A percentile compares a stretch with the other conserved stretches of the same genome.
Conservation (phyloP, 2,888 invertebrate species). For the Phanerotoma sp. region DNA sequence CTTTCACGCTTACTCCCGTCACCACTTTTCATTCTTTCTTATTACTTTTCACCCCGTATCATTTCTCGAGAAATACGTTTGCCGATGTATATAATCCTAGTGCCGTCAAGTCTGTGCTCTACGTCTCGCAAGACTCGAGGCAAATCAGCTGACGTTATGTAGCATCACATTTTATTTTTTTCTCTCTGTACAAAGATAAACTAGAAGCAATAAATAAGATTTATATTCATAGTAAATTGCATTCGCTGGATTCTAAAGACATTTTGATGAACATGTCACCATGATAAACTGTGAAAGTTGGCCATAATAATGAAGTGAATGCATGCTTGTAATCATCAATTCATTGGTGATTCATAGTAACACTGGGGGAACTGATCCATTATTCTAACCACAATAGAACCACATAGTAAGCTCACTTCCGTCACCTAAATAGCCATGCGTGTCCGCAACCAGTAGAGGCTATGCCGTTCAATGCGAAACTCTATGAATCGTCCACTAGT, state of each 20-base stretch:
- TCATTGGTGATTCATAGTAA: background rate
- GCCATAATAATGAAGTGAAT: background rate
- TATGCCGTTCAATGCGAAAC: background rate
- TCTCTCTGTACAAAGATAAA: too few species aligned
- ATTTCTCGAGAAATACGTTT: constrained; percentile 1
- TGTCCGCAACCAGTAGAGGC: constrained; percentile 6
- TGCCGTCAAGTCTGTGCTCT: background rate
- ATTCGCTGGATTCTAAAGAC: too few species aligned
- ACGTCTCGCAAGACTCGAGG: background rate
- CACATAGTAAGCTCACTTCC: constrained; percentile 16
- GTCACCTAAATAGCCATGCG: constrained; percentile 16
- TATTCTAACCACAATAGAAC: constrained; percentile 18
- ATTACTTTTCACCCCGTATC: constrained; percentile 13
- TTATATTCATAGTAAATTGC: too few species aligned
- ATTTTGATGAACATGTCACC: too few species aligned
- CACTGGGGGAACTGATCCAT: constrained; percentile 2
- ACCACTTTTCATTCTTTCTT: constrained; percentile 12
- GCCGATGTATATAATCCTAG: background rate
- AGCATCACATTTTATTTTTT: too few species aligned
- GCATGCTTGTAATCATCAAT: constrained; percentile 3
- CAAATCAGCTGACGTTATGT: background rate
- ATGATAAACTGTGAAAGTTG: too few species aligned
- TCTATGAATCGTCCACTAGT: background rate
- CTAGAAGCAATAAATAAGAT: too few species aligned
- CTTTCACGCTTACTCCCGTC: background rate